These are phyloP conservation scores for Cotesia typhae DNA, from an alignment of 1,140 invertebrate genomes.

Conservation along the genomic window DNA sequence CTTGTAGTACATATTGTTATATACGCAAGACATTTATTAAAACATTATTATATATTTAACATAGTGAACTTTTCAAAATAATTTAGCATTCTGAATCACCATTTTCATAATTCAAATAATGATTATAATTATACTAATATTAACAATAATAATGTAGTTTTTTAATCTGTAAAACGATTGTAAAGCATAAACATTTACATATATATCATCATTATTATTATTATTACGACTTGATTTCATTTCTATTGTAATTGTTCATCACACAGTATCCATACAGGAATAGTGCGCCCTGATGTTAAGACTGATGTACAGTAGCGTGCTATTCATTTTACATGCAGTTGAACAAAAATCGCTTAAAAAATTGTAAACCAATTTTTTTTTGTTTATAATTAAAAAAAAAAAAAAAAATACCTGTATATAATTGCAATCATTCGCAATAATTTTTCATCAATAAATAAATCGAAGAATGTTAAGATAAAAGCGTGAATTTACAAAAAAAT, in stretches of 20 bases:
- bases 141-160: conserved; percentile 1
- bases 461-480: background rate
- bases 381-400: background rate
- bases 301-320: conserved; percentile 68
- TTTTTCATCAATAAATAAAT: conserved; percentile 5
- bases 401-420: conserved; percentile 15
- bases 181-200: conserved; percentile 39
- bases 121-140: background rate
- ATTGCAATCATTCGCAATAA: conserved; percentile 7
- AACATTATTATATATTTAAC: conserved; percentile 6
- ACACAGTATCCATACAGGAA: conserved; percentile 42
- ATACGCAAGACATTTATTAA: conserved; percentile 24
- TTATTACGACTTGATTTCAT: background rate
- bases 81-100: conserved; percentile 51
- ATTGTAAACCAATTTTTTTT: background rate
- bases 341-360: background rate
- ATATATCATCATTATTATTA: conserved; percentile 13
- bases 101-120: background rate
- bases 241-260: conserved; percentile 10
- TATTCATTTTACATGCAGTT: conserved; percentile 49
- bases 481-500: too few species aligned
- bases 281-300: conserved; percentile 67
- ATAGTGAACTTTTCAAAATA: conserved; percentile 34
- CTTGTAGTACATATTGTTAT: conserved; percentile 57
- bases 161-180: conserved; percentile 32